A percentile compares a stretch with the other conserved stretches of the same genome.
phyloP scores from a whole-genome alignment of 2,888 invertebrate species.

The Mantis religiosa region DNA sequence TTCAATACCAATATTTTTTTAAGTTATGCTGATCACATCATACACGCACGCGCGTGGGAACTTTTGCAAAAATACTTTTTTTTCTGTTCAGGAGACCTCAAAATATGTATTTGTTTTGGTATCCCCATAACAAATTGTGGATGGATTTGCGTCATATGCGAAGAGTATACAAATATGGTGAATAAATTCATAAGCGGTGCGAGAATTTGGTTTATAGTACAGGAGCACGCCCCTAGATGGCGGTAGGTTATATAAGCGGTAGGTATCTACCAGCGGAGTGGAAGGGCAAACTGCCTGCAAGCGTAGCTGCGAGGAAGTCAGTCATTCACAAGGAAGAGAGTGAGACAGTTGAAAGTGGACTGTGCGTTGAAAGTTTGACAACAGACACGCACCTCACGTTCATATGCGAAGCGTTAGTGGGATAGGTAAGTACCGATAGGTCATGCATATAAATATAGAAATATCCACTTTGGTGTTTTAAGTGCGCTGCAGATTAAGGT shows the following conservation, averaged over 20 bases:
- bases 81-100: no score
- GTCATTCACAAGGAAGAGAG: not conserved
- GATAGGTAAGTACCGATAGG: not conserved
- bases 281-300: not conserved
- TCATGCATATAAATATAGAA: not conserved
- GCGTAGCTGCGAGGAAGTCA: not conserved
- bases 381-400: not conserved
- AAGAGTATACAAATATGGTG: no score
- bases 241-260: not conserved
- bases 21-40: no score
- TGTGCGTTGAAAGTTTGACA: not conserved
- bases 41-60: no score
- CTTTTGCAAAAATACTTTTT: no score
- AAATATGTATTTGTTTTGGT: no score
- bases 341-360: not conserved
- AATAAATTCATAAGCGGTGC: not conserved
- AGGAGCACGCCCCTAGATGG: not conserved
- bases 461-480: not conserved
- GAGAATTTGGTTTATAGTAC: not conserved
- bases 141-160: no score
- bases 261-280: not conserved
- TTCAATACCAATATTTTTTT: no score
- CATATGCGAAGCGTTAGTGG: not conserved
- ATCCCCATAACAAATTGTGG: no score
- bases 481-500: not conserved